A percentile compares a stretch with the other conserved stretches of the same genome.
phyloP scores from a whole-genome alignment of 2,113 vertebrate genomes.

The Clupea harengus region DNA sequence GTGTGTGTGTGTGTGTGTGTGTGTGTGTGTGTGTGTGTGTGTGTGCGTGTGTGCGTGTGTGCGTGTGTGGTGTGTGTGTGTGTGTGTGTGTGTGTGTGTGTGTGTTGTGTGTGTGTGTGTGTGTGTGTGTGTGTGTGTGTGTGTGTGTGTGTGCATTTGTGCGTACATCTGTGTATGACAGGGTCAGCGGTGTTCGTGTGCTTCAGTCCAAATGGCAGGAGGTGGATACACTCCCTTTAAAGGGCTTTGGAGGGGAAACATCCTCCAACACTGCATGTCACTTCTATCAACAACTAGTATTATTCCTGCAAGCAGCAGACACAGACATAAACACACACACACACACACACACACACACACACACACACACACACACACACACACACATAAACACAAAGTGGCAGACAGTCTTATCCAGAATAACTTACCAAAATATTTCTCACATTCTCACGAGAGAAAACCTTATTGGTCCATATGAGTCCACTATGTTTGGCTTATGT shows the following conservation, averaged over 20 bases:
- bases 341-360: slow-evolving; percentile 11
- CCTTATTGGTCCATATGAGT: no score
- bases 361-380: background rate
- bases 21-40: background rate
- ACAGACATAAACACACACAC: background rate
- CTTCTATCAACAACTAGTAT: background rate
- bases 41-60: background rate
- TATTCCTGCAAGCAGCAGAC: background rate
- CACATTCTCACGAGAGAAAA: no score
- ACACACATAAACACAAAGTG: background rate
- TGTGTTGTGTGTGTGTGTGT: background rate
- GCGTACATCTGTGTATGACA: background rate
- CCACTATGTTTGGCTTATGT: no score
- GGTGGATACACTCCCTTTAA: background rate
- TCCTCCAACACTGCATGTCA: background rate
- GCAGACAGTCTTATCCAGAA: no score
- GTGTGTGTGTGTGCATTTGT: background rate
- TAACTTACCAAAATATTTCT: no score
- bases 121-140: no score
- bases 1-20: background rate
- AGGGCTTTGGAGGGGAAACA: background rate
- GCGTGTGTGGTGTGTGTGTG: background rate
- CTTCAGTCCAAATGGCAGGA: background rate
- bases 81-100: no score
- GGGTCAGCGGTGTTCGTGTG: background rate